phyloP scores from a whole-genome alignment of 2,113 vertebrate species.

The Corynorhinus townsendii region DNA sequence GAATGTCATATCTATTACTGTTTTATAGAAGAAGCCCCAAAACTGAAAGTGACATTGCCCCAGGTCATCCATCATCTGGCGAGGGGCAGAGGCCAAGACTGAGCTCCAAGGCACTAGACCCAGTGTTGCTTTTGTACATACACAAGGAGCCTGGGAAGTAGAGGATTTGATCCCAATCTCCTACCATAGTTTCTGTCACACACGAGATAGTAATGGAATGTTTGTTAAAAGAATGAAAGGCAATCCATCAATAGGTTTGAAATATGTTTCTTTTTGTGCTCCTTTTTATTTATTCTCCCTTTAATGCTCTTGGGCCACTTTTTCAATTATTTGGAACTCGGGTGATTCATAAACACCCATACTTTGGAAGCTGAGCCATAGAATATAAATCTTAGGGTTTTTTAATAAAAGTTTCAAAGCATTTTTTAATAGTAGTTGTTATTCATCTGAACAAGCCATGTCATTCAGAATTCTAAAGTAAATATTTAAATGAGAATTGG shows the following conservation, averaged over 20 bases:
- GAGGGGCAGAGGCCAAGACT: background rate
- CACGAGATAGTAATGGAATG: background rate
- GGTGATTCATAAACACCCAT: background rate
- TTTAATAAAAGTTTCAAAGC: background rate
- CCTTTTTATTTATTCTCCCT: background rate
- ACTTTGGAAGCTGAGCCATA: background rate
- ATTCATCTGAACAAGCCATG: background rate
- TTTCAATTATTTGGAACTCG: background rate
- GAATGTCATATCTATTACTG: background rate
- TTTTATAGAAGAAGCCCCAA: background rate
- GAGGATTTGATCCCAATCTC: background rate
- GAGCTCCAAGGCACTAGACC: background rate
- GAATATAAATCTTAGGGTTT: background rate
- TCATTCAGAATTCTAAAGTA: constrained; percentile 20
- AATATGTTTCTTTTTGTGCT: background rate
- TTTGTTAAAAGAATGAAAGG: background rate
- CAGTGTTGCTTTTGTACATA: background rate
- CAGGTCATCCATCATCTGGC: background rate
- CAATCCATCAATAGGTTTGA: background rate
- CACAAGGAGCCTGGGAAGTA: background rate
- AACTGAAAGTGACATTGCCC: background rate
- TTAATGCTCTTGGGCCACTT: background rate
- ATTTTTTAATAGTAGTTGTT: background rate
- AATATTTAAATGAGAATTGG: constrained; percentile 12
- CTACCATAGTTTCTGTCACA: background rate